phyloP scores from a whole-genome alignment of 2,113 vertebrate genomes.

The Podarcis raffonei region DNA sequence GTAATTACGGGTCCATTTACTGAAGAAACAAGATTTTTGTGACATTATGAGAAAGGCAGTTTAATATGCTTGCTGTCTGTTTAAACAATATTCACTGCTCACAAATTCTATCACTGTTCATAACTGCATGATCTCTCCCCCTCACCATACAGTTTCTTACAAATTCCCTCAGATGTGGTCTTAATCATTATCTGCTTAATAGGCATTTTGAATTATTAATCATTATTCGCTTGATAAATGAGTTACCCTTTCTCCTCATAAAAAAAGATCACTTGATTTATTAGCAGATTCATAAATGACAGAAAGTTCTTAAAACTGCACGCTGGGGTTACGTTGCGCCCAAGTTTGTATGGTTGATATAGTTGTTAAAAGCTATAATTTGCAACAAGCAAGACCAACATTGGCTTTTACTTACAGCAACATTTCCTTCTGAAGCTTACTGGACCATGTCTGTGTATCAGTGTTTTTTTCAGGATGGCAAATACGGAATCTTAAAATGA shows the following conservation, averaged over 20 bases:
- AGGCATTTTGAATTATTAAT: background rate
- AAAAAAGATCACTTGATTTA: constrained; percentile 6
- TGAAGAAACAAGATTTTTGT: background rate
- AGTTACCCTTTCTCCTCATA: constrained; percentile 11
- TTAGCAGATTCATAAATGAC: constrained; percentile 9
- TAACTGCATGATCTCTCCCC: background rate
- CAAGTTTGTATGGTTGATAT: background rate
- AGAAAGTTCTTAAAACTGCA: constrained; percentile 5
- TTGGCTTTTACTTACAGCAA: background rate
- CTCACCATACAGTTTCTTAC: background rate
- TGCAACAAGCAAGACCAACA: background rate
- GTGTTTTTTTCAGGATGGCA: background rate
- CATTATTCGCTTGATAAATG: constrained; percentile 25
- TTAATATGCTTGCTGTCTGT: background rate
- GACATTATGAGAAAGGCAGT: background rate
- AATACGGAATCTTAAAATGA: background rate
- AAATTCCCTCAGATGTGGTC: constrained; percentile 6
- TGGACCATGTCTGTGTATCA: background rate
- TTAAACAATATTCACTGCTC: background rate
- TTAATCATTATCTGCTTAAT: background rate
- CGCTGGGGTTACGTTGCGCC: background rate
- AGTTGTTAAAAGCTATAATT: background rate
- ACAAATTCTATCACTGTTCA: background rate
- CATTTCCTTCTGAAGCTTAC: background rate
- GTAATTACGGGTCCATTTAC: constrained; percentile 4